Conservation (phyloP, 2,113 vertebrate species). For the Garra rufa region DNA sequence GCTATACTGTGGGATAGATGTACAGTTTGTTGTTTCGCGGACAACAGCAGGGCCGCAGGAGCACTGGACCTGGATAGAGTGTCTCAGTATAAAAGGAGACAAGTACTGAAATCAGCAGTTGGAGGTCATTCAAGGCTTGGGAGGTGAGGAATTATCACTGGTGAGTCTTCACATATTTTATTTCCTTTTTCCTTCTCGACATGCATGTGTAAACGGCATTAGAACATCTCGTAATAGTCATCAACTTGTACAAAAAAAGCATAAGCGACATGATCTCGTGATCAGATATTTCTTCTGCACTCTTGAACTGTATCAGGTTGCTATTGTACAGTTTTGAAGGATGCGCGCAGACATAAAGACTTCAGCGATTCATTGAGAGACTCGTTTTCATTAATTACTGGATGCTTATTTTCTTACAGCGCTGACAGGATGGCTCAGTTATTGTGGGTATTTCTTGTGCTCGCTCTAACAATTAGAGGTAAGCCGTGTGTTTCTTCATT, state of each 20-base stretch:
- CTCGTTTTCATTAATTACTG: not conserved
- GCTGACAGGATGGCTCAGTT: constrained; percentile 57
- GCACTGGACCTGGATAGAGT: constrained; percentile 54
- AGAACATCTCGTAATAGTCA: not conserved
- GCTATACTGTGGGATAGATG: constrained; percentile 46
- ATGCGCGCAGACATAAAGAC: constrained; percentile 5
- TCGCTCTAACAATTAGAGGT: constrained; percentile 62
- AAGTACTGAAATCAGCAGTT: constrained; percentile 46
- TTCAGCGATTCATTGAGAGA: not conserved
- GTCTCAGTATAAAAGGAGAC: constrained; percentile 71
- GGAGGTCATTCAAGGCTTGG: constrained; percentile 37
- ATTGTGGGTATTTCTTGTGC: constrained; percentile 59
- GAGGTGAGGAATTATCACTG: constrained; percentile 32
- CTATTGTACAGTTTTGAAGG: not conserved
- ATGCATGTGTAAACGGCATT: not conserved
- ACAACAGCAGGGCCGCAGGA: constrained; percentile 64
- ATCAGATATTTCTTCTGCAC: constrained; percentile 7
- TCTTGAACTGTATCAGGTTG: constrained; percentile 39
- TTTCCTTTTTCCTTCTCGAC: not conserved
- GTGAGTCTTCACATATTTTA: constrained; percentile 57
- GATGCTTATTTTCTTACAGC: constrained; percentile 48
- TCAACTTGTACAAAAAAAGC: not conserved
- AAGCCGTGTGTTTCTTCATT: not conserved
- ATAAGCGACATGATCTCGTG: not conserved
- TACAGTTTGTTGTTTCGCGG: constrained; percentile 44